These are phyloP conservation scores for Hydrozoanthus tunicans DNA, from an alignment of 64 coral and sea anemone species.

Conservation along the genomic window DNA sequence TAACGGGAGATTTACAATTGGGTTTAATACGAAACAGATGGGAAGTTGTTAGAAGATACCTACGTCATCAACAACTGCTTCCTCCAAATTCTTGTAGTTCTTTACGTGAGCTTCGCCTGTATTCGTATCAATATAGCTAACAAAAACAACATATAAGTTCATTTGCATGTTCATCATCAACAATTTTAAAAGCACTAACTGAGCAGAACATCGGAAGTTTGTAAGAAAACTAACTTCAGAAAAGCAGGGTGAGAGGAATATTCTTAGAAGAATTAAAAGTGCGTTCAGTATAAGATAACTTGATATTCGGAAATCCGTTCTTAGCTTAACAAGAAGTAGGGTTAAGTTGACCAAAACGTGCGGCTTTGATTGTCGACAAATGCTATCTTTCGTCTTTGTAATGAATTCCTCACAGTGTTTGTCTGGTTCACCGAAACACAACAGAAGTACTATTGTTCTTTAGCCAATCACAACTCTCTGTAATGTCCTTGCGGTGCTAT, in stretches of 20 bases:
- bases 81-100: constrained; percentile 83
- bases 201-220: neutral
- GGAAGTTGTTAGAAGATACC: neutral
- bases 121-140: constrained; percentile 84
- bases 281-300: too few species aligned
- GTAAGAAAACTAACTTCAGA: neutral
- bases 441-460: too few species aligned
- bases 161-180: neutral
- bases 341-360: too few species aligned
- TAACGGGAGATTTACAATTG: neutral
- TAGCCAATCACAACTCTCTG: too few species aligned
- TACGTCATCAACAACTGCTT: constrained; percentile 84
- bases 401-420: too few species aligned
- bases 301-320: too few species aligned
- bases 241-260: neutral
- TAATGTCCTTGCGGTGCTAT: too few species aligned
- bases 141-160: neutral
- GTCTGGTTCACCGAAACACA: too few species aligned
- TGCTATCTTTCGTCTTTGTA: too few species aligned
- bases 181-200: neutral
- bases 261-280: too few species aligned
- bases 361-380: too few species aligned
- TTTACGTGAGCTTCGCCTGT: constrained; percentile 73
- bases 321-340: too few species aligned
- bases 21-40: neutral